Base-by-base conservation (phyloP, 2,888 invertebrate genomes). In the Melanchra persicariae region DNA sequence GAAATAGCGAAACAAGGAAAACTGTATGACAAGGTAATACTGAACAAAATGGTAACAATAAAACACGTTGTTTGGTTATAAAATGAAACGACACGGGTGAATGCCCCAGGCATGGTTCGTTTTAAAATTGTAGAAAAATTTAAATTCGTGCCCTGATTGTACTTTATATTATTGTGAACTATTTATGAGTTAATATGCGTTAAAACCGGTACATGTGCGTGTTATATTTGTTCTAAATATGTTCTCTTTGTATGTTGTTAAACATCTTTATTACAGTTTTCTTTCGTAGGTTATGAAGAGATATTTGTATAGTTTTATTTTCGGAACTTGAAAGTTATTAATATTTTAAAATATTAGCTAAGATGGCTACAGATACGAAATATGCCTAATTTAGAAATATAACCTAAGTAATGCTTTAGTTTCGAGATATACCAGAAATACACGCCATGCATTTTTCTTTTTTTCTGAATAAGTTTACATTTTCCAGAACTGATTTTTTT, bases 1-100 rank as follows among this genome's bases (percentile, higher is more conserved):
- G 82, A 84, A 87, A 87, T 83, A 85, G 79, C 82, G 77, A 70
- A 81, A 85, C 79, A 80, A 80, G 84, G 77, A 81, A 81, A 82
- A 85, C 82, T 81, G 83, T 87, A 83, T 85, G 83, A 85, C 85
- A 84, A 83, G 85, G 82, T 86, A 89, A 85, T 84, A 85, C 73
- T 70, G 79, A 85, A 85, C 84, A 85, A 83, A 82, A 83, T 73
- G 74, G 75, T 73, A 70, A 82, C 86, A 87, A 84, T 87, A 87
- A 88, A 88, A 88, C 86, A 85, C 72, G 81, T 75, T 82, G 79
- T 79, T 83, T 81, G 75, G 83, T 81, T 87, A 77, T 85, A 84
- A 87, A 83, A 80, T 80, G 80, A 60, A 80, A 81, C 83, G 80
- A 82, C 72, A 82, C 76, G 63, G 47, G 60, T 66, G 64, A 76